Base-by-base conservation (phyloP, 2,888 invertebrate species). In the Spialia ferax region DNA sequence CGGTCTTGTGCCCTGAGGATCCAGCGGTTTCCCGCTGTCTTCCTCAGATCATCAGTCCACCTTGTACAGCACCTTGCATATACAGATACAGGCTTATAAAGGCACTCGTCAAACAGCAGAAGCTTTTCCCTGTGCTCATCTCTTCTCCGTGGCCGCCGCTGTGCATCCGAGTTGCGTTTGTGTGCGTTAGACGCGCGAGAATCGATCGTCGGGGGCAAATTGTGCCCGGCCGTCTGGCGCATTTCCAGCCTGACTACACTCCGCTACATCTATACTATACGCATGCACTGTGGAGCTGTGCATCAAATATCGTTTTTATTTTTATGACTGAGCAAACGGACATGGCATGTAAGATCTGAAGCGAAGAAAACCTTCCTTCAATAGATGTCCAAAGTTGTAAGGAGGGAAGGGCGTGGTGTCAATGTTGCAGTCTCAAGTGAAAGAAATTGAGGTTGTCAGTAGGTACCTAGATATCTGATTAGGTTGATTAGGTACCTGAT, bases 191-290 rank as follows among this genome's bases (percentile, higher is more conserved):
- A 45, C 45, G 45, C 45, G 45, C 45, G 7, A 45, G 45, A 45
- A 45, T 45, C 45, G 42, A 42, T 42, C 42, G 15, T 45, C 48
- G 20, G 20, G 1, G 48, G 48, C 48, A 48, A 48, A 45, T 42
- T 42, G 45, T 45, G 45, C 45, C 18, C 45, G 45, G 45, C 10
- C 45, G 45, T 45, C 45, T 45, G 45, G 45, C 45, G 45, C 45
- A 45, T 18, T 45, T 45, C 45, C 45, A 45, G 45, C 8, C 18
- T 18, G n/a, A 45, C 45, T 18, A 45, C 45, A 45, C 45, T 7
- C 0, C 45, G 0, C 0, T 7, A 2, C 18, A 45, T 45, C 45
- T 45, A 45, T 45, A 45, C 18, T 45, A 18, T 45, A 45, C 0
- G 35, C 1, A 35, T 7, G 7, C 32, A 35, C 13, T n/a, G 13